These are phyloP conservation scores for Nansenia antarctica DNA, from an alignment of 2,113 vertebrate genomes.

Conservation along the genomic window DNA sequence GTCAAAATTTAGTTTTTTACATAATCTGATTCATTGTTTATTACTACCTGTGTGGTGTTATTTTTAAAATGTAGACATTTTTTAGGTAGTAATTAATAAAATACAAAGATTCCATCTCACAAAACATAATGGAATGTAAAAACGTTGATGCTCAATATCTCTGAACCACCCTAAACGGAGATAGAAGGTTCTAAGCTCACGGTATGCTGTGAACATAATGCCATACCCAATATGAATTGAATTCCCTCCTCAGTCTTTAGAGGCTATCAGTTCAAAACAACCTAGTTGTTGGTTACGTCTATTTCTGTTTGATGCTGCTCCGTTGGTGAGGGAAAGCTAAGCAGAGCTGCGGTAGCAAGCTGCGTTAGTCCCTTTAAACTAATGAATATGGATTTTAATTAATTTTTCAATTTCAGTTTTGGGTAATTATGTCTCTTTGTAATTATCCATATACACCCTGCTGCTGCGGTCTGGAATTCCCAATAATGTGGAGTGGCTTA, in stretches of 20 bases:
- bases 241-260: background rate
- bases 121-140: no score
- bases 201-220: background rate
- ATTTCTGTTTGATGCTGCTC: constrained; percentile 10
- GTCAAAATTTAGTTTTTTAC: no score
- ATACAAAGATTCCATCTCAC: no score
- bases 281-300: constrained; percentile 10
- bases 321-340: background rate
- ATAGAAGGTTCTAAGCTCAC: no score
- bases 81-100: no score
- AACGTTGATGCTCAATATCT: no score
- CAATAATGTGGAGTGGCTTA: background rate
- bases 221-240: constrained; percentile 10
- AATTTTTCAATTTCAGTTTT: constrained; percentile 44
- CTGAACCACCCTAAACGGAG: no score
- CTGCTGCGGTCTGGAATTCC: constrained; percentile 11
- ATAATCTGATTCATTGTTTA: no score
- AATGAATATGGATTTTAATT: constrained; percentile 51
- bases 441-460: constrained; percentile 37
- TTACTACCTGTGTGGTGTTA: no score
- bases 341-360: background rate
- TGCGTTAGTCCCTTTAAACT: constrained; percentile 23
- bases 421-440: constrained; percentile 36
- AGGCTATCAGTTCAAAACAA: constrained; percentile 21
- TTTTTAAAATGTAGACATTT: no score